Conservation (phyloP, 2,888 invertebrate genomes). For the Drosophila mimica region DNA sequence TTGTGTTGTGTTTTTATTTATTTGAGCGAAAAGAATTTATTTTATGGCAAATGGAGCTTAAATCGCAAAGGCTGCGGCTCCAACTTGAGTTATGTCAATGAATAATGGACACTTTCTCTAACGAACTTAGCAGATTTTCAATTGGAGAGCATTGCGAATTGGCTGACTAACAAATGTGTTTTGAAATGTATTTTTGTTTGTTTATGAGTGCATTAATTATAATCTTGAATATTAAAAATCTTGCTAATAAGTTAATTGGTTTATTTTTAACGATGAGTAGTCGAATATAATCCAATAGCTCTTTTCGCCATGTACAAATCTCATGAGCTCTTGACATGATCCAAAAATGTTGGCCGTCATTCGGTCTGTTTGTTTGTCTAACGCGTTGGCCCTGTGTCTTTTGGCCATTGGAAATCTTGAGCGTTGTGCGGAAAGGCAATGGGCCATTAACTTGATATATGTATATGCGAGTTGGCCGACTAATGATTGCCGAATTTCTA, state of each 20-base stretch:
- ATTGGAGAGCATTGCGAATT: background rate
- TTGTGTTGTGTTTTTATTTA: constrained; percentile 54
- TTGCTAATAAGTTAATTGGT: constrained; percentile 45
- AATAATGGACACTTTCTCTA: constrained; percentile 50
- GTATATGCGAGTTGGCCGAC: constrained; percentile 68
- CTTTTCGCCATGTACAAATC: constrained; percentile 6
- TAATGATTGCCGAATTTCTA: constrained; percentile 82
- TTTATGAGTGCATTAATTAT: constrained; percentile 6
- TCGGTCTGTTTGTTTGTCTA: constrained; percentile 25
- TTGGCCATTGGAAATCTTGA: constrained; percentile 52
- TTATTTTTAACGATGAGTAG: background rate
- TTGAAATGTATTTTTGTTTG: constrained; percentile 7
- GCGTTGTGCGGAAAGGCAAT: constrained; percentile 63
- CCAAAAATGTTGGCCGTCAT: constrained; percentile 7
- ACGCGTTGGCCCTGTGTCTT: constrained; percentile 16
- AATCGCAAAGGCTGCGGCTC: constrained; percentile 49
- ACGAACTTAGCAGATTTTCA: constrained; percentile 20
- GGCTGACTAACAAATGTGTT: constrained; percentile 18
- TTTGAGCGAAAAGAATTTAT: constrained; percentile 64
- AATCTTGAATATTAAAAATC: background rate
- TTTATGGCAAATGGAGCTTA: constrained; percentile 62
- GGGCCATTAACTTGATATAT: constrained; percentile 79
- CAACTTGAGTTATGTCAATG: constrained; percentile 53
- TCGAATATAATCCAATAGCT: constrained; percentile 6
- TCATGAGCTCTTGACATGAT: constrained; percentile 14